phyloP scores from a whole-genome alignment of 2,113 vertebrate species.

The Oenanthe melanoleuca region DNA sequence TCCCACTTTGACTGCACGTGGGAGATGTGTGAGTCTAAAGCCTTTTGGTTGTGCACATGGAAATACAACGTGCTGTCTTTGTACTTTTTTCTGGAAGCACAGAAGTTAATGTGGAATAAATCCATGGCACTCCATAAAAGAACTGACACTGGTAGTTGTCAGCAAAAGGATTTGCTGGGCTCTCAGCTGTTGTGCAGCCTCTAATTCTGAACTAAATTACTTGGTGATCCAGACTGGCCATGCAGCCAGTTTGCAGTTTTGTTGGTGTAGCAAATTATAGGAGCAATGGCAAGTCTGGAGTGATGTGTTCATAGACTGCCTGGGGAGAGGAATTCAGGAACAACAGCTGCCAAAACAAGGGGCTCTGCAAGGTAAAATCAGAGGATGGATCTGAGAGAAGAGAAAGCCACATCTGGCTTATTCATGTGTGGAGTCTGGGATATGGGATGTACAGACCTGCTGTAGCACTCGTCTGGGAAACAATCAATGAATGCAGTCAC shows the following conservation, averaged over 20 bases:
- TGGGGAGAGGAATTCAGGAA: neutral
- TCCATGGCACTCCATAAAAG: neutral
- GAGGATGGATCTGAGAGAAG: neutral
- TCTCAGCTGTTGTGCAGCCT: neutral
- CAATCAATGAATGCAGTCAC: neutral
- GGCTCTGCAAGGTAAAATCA: neutral
- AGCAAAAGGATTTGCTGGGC: neutral
- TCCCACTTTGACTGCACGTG: accelerated
- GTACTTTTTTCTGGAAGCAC: neutral
- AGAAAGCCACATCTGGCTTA: neutral
- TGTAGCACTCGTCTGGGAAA: neutral
- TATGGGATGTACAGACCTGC: neutral
- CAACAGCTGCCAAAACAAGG: neutral
- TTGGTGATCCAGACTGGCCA: neutral
- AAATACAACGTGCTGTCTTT: neutral
- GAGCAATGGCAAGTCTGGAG: neutral
- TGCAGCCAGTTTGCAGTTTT: neutral
- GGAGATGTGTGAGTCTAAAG: neutral
- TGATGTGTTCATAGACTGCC: neutral
- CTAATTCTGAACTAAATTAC: neutral
- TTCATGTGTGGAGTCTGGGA: neutral
- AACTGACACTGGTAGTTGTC: neutral
- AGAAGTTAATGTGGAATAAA: neutral
- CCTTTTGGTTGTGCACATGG: neutral
- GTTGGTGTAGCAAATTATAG: neutral